Conservation (phyloP, 2,113 vertebrate species). For the Syrrhaptes paradoxus region DNA sequence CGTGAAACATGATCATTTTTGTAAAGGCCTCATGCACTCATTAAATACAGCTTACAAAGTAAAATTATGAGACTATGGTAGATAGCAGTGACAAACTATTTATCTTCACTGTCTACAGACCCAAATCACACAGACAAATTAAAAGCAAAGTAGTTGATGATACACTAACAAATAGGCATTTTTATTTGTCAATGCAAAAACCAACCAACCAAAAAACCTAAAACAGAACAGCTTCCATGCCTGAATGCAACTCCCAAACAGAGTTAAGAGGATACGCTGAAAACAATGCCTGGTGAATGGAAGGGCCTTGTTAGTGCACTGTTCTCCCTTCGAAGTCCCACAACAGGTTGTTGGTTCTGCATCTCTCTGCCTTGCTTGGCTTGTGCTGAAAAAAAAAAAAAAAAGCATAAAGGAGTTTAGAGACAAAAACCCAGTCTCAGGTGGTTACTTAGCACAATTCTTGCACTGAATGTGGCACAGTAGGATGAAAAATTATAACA, state of each 20-base stretch:
- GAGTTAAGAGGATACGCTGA: slow-evolving; percentile 91
- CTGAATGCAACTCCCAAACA: background rate
- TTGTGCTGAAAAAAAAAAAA: slow-evolving; percentile 73
- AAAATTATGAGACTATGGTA: background rate
- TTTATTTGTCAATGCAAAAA: background rate
- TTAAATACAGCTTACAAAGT: background rate
- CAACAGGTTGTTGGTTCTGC: slow-evolving; percentile 82
- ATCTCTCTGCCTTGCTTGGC: slow-evolving; percentile 76
- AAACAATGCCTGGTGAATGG: slow-evolving; percentile 97
- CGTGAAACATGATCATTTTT: background rate
- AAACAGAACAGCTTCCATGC: background rate
- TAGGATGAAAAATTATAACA: background rate
- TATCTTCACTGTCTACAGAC: background rate
- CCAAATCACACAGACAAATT: background rate
- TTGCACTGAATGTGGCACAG: background rate
- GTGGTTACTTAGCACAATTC: background rate
- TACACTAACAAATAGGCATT: background rate
- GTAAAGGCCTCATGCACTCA: background rate
- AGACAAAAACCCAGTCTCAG: background rate
- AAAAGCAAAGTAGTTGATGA: background rate
- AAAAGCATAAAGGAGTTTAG: background rate
- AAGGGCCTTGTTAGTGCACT: slow-evolving; percentile 89
- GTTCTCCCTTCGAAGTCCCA: slow-evolving; percentile 87
- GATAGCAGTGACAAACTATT: background rate
- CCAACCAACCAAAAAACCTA: background rate